Base-by-base conservation (phyloP, 2,797 vertebrate species). In the Esox masquinongy region DNA sequence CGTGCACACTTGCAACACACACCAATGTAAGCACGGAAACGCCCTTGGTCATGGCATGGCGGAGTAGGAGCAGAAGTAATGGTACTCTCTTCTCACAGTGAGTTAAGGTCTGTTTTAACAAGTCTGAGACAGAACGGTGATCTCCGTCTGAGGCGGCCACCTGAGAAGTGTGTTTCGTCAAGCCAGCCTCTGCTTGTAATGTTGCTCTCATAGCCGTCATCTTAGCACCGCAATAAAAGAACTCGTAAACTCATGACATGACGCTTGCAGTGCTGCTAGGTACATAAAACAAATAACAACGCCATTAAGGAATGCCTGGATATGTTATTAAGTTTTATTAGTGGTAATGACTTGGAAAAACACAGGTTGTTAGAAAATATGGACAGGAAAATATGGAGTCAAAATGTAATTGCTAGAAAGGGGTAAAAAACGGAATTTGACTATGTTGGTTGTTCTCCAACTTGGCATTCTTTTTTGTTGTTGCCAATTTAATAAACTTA, bases 321-420 rank as follows among this genome's bases (percentile, higher is more conserved):
- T 86, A 86, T 84, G 77, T 86, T 79, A 73, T 82, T 81, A 81
- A 72, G 78, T 83, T 84, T 19, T 47, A 76, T 80, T 80, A 82
- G 76, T 78, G 79, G 80, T 79, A 84, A 80, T 16, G 74, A 63
- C 76, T 78, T 56, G 22, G 76, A 77, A 73, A 59, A 22, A 39
- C n/a, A 24, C n/a, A 59, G 56, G 56, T 59, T 59, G 56, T 61
- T 26, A 26, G 17, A 56, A 56, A 56, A n/a, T 56, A n/a, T 56
- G 19, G 53, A n/a, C 19, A 56, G 53, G 19, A 56, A 39, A 39
- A 39, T 39, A 39, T 5, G 7, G 7, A 39, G 5, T 61, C 24
- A 4, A 61, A 4, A 26, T 26, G 9, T 11, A 59, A 59, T 59
- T 59, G 11, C 56, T 24, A 4, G n/a, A 24, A 59, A n/a, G 8